Base-by-base conservation (phyloP, 2,113 vertebrate genomes). In the Phyllostomus discolor region DNA sequence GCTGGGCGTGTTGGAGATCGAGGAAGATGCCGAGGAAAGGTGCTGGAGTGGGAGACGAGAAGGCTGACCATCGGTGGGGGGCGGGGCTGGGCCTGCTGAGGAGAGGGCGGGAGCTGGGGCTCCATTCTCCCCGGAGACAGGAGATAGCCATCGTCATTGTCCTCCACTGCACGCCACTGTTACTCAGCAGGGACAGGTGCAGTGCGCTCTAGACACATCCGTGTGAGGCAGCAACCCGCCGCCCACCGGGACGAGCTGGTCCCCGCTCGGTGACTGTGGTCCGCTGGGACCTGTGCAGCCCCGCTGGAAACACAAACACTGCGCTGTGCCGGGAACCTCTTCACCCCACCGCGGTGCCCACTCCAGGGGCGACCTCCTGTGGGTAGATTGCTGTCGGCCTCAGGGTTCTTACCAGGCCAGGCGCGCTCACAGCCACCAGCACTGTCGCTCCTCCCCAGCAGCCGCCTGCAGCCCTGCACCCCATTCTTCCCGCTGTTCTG, bases 391-490 rank as follows among this genome's bases (percentile, higher is more conserved):
- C 11, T 28, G 26, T 12, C 14, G 5, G 14, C 57, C 64, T 66
- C 59, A 54, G 24, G 16, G 57, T 20, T 16, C 41, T 82, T 22
- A 14, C 67, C 31, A 7, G 33, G 24, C 72, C 89, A 64, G 66
- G 48, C n/a, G 0, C 22, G 7, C 22, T 69, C 48, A 28, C 41
- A 12, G 6, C 52, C 62, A 31, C 85, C 1, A 8, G 35, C 8
- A 1, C 62, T 0, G 35, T 10, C 3, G 16, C 59, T 88, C 62
- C 72, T 38, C 59, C 59, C 43, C 20, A 0, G n/a, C 11, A 8
- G 28, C 59, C 0, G 0, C 52, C 86, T 22, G 31, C 11, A 28
- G 12, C 43, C 2, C 1, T 0, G 66, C 1, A 0, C 46, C 0
- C 7, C 26, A 0, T 54, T 70, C 38, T 26, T 33, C 67, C 4